Percentiles rank a stretch among this genome's conserved stretches.
These are phyloP conservation scores for Corythucha ciliata DNA, from an alignment of 2,888 invertebrate genomes.

Conservation along the genomic window DNA sequence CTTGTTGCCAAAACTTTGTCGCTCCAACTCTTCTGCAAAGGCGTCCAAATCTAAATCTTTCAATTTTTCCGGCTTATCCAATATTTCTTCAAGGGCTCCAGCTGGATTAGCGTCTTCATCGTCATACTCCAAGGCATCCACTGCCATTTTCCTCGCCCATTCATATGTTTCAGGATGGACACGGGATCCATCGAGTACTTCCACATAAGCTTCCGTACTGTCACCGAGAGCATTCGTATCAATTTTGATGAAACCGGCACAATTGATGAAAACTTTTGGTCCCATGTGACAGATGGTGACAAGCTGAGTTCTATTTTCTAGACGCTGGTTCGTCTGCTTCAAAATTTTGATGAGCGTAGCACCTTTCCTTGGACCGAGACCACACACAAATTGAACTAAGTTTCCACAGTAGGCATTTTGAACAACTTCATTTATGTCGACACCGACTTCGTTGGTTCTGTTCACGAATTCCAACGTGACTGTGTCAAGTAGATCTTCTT, in stretches of 20 bases:
- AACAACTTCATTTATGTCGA: constrained; percentile 90
- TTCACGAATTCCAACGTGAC: constrained; percentile 67
- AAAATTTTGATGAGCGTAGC: constrained; percentile 74
- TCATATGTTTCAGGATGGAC: constrained; percentile 99
- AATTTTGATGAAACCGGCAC: constrained; percentile 97
- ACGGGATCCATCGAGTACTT: constrained; percentile 92
- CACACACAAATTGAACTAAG: constrained; percentile 92
- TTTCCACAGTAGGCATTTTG: constrained; percentile 78
- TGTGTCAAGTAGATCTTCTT: constrained; percentile 77
- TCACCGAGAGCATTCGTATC: constrained; percentile 93
- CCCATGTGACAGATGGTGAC: constrained; percentile 96
- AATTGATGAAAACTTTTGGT: constrained; percentile 96
- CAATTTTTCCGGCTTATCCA: constrained; percentile 86
- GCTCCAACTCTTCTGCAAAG: constrained; percentile 91
- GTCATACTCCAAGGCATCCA: constrained; percentile 96
- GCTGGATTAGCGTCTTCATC: constrained; percentile 95
- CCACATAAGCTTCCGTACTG: constrained; percentile 86
- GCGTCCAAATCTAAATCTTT: constrained; percentile 97
- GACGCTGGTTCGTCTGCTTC: constrained; percentile 80
- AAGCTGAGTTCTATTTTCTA: constrained; percentile 90
- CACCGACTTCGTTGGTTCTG: constrained; percentile 92
- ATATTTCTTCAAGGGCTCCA: constrained; percentile 92
- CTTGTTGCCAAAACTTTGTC: constrained; percentile 81
- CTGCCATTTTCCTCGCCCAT: constrained; percentile 99
- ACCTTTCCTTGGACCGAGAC: constrained; percentile 91